Percentiles rank a stretch among this genome's conserved stretches.
Conservation (phyloP, 37 sponge, comb jelly and placozoan genomes). For the Hormiphora californensis region DNA sequence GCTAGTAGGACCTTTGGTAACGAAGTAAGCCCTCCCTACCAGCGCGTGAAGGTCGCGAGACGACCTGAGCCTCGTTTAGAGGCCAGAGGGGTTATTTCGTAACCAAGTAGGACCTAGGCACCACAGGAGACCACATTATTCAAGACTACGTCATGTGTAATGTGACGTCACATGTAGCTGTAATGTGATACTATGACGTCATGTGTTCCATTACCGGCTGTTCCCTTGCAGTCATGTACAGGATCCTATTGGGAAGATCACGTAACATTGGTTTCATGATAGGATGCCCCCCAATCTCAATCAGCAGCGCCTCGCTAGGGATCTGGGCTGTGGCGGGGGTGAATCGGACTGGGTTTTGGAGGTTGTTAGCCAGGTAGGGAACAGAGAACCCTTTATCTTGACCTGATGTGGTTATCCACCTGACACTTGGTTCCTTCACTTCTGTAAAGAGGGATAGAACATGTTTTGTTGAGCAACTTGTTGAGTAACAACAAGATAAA, state of each 20-base stretch:
- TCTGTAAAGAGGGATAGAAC: not conserved
- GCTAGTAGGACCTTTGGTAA: too few species aligned
- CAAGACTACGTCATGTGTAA: too few species aligned
- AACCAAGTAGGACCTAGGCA: too few species aligned
- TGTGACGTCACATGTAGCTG: too few species aligned
- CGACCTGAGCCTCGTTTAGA: too few species aligned
- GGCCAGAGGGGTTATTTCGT: too few species aligned
- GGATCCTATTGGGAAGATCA: not conserved
- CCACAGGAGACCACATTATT: too few species aligned
- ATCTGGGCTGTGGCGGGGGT: not conserved
- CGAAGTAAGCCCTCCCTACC: too few species aligned
- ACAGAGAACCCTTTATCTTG: not conserved
- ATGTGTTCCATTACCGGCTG: conserved; percentile 2
- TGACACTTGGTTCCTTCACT: not conserved
- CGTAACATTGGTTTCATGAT: conserved; percentile 7
- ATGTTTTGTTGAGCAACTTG: too few species aligned
- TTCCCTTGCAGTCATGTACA: not conserved
- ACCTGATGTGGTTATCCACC: not conserved
- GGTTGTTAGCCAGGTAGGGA: conserved; percentile 3
- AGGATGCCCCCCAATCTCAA: conserved; percentile 33
- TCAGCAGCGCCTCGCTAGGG: not conserved
- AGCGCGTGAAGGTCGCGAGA: too few species aligned
- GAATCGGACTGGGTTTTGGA: conserved; percentile 20
- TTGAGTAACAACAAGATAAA: too few species aligned
- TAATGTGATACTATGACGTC: too few species aligned